Evolutionary conservation across 2,113 vertebrate genomes (phyloP), one percentile per base, ranked within the genome.

Genomic region (Hylia prasina): DNA sequence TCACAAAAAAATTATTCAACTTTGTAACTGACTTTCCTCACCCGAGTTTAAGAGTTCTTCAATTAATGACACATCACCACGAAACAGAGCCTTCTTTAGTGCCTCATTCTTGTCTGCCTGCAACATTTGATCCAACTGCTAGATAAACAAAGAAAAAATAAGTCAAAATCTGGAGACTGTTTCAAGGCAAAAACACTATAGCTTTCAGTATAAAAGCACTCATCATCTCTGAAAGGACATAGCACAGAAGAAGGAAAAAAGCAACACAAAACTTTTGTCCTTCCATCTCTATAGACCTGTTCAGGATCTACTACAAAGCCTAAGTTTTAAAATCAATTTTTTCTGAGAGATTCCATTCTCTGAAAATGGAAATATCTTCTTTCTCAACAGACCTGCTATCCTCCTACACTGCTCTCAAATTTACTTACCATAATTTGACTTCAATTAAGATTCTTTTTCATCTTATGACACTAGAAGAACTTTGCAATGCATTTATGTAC

Each of bases 61-160:
- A 71, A 99, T 97, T 61, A 98, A 75, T 4, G 92, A 63, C 70
- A 96, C 82, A 95, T 99, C 97, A 95, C 99, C 98, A 11, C 81
- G 24, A 87, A 95, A 97, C 63, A 99, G 97, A 89, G 99, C 99
- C 84, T 94, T 98, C 97, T 99, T 99, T 51, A 99, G 97, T 1
- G 66, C 53, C 11, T 98, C 97, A 18, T 93, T 96, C 88, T 96
- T 98, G 37, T 98, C 95, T 2, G 3, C 23, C 3, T 94, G 89
- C 42, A 97, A 89, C 5, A 71, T 51, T 44, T 94, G 39, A 89
- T 96, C 95, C 42, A 96, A 87, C 56, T 95, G 91, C 97, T 98
- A 91, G 70, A 95, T n/a, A 96, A 69, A 24, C 6, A 90, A 93
- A 15, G 63, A 87, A 90, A 78, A 80, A 40, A 81, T n/a, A 78